These are phyloP conservation scores for Drosophila tsacasi DNA, from an alignment of 1,140 invertebrate species.

Conservation along the genomic window DNA sequence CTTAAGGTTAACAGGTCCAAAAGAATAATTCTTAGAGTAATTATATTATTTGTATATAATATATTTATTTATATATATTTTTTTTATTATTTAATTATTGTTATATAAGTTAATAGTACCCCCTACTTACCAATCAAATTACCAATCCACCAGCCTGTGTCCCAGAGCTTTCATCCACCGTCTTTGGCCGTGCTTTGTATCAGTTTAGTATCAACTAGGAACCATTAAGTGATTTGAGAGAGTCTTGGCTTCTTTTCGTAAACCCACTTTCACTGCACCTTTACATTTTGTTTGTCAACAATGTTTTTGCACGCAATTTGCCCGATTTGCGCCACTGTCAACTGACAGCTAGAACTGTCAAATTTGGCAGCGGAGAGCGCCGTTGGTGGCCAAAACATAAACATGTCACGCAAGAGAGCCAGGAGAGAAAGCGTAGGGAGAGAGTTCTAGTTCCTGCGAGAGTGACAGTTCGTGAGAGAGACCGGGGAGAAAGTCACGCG, in stretches of 20 bases:
- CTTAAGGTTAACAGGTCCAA: neutral
- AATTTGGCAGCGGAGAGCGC: slow-evolving; percentile 72
- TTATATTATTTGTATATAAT: neutral
- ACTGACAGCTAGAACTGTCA: slow-evolving; percentile 77
- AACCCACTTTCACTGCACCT: slow-evolving; percentile 15
- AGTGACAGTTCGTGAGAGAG: slow-evolving; percentile 28
- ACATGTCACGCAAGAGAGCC: slow-evolving; percentile 68
- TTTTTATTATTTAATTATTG: neutral
- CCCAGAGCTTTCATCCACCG: slow-evolving; percentile 8
- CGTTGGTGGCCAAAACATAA: slow-evolving; percentile 80
- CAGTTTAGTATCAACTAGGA: slow-evolving; percentile 73
- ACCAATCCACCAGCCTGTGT: slow-evolving; percentile 36
- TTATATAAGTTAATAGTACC: neutral
- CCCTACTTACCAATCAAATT: slow-evolving; percentile 66
- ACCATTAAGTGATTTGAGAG: slow-evolving; percentile 65
- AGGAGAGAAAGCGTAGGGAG: slow-evolving; percentile 31
- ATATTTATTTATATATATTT: too few species aligned
- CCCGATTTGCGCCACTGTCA: slow-evolving; percentile 62
- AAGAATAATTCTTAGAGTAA: neutral
- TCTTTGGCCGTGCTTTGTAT: slow-evolving; percentile 42
- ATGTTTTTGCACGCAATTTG: slow-evolving; percentile 22
- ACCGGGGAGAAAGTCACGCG: slow-evolving; percentile 35
- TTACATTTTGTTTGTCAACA: slow-evolving; percentile 31
- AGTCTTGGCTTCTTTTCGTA: slow-evolving; percentile 3
- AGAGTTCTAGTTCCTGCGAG: slow-evolving; percentile 22